A percentile compares a stretch with the other conserved stretches of the same genome.
These are phyloP conservation scores for Sebastes taczanowskii DNA, from an alignment of 2,797 vertebrate genomes.

Conservation along the genomic window DNA sequence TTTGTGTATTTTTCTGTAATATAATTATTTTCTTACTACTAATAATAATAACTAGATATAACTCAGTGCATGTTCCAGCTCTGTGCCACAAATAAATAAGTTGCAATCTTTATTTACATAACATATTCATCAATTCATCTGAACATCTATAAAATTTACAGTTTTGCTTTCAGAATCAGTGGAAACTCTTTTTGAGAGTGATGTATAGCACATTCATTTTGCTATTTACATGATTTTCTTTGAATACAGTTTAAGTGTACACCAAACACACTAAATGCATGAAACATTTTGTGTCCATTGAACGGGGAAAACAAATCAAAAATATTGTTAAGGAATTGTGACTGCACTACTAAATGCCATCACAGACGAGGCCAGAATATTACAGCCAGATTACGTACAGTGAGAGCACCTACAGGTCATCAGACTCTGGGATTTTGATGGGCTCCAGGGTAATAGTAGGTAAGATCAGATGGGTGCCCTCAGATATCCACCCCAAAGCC, in stretches of 20 bases:
- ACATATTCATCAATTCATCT: conserved; percentile 31
- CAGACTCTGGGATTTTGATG: conserved; percentile 88
- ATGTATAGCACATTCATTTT: conserved; percentile 3
- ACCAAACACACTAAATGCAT: conserved; percentile 34
- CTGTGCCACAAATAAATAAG: conserved; percentile 47
- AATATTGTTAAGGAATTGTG: not conserved
- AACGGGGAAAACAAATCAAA: not conserved
- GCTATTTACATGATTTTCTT: conserved; percentile 52
- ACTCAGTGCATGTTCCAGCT: conserved; percentile 14
- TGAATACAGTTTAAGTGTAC: conserved; percentile 1
- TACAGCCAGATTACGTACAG: not conserved
- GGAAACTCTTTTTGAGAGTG: conserved; percentile 2
- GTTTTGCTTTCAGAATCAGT: conserved; percentile 11
- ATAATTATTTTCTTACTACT: not conserved
- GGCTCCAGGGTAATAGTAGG: conserved; percentile 84
- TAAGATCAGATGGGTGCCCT: conserved; percentile 88
- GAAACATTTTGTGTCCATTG: conserved; percentile 31
- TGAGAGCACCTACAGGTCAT: conserved; percentile 87
- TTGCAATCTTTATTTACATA: conserved; percentile 69
- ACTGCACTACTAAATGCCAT: not conserved
- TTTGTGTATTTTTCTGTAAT: not conserved
- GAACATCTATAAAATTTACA: conserved; percentile 45
- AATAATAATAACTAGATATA: not conserved
- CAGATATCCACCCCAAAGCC: conserved; percentile 94
- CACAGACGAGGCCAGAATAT: not conserved